Base-by-base conservation (phyloP, 2,113 vertebrate genomes). In the Machaerirhynchus nigripectus region DNA sequence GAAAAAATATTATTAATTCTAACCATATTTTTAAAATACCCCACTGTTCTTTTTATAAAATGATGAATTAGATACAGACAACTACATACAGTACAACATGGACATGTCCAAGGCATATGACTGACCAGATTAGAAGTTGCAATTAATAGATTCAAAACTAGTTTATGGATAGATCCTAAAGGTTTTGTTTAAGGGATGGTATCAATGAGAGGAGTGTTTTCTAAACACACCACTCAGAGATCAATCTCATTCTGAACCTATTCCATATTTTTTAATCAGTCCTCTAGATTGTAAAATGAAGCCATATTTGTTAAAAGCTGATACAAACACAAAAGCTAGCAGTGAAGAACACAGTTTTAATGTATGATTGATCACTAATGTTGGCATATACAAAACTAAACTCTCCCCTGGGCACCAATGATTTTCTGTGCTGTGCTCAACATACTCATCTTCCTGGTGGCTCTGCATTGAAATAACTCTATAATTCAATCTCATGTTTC, bases 401-500 rank as follows among this genome's bases (percentile, higher is more conserved):
- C 35, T 68, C 30, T 60, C 15, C 33, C 28, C 15, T 55, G 52
- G 55, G 27, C 22, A 84, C 15, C 37, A 63, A 18, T 31, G 44
- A 16, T 69, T 74, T 90, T 76, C 59, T 84, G 42, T 28, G 28
- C 47, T 65, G 20, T 59, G 30, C 24, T 93, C 86, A 74, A 70
- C 27, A 31, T 28, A 35, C 37, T 88, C 37, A 22, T 90, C 47
- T 70, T 86, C 47, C 76, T 92, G 13, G 7, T 81, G 81, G 79
- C 68, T 89, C 83, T 93, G 86, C 76, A 68, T 31, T 61, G 89
- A 88, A 76, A 63, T 67, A 81, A 74, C 42, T 77, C 68, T 84
- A 55, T 30, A 77, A 83, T 30, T 73, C 78, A 67, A 75, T 89
- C 86, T 95, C 76, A 55, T 63, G 55, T 95, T 95, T 89, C 80